Conservation (phyloP, 2,888 invertebrate species). For the Drosophila crucigera region DNA sequence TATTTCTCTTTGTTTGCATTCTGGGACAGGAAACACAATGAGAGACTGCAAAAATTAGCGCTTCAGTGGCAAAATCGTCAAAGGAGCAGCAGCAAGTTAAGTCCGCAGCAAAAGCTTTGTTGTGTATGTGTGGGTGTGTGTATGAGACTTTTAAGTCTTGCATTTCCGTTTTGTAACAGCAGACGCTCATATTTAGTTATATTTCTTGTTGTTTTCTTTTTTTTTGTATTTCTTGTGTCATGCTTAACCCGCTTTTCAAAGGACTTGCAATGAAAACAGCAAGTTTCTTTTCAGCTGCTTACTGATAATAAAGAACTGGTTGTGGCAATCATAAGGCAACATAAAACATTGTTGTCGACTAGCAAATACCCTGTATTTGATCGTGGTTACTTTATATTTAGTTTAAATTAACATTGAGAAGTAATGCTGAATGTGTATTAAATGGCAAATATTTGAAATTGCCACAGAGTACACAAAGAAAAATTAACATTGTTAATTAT, state of each 20-base stretch:
- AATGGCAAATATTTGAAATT: accelerated
- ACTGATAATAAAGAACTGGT: background rate
- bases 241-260: background rate
- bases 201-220: background rate
- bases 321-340: background rate
- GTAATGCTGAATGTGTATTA: background rate
- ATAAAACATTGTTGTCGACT: background rate
- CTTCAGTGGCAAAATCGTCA: background rate
- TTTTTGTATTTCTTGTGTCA: background rate
- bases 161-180: constrained; percentile 57
- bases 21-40: background rate
- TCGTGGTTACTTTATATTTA: background rate
- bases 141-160: constrained; percentile 10
- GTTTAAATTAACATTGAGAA: too few species aligned
- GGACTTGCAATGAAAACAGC: background rate
- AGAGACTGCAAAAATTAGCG: constrained; percentile 10
- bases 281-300: constrained; percentile 5
- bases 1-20: background rate
- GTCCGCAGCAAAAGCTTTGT: background rate
- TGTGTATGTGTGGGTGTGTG: background rate
- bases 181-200: constrained; percentile 27
- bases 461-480: background rate
- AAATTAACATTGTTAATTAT: background rate
- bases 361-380: background rate
- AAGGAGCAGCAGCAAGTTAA: constrained; percentile 6